These are phyloP conservation scores for Tetranychus truncatus DNA, from an alignment of 2,888 invertebrate species.

Conservation along the genomic window DNA sequence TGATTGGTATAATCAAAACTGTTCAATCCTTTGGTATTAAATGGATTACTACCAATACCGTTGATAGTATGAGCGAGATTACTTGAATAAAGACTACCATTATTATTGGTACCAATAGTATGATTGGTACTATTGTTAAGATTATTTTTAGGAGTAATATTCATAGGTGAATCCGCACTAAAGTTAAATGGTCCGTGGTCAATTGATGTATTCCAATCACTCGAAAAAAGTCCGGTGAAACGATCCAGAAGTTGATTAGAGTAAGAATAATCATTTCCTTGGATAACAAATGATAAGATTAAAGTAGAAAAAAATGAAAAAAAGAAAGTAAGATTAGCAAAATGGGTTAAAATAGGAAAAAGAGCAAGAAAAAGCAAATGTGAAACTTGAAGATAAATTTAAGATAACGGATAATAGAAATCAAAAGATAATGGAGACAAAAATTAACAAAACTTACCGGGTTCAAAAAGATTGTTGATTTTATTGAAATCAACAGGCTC, in stretches of 20 bases:
- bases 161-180: background rate
- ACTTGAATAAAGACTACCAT: background rate
- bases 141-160: background rate
- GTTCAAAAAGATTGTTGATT: background rate
- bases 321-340: too few species aligned
- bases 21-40: background rate
- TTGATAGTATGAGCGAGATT: background rate
- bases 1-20: background rate
- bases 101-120: background rate
- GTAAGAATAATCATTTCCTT: background rate
- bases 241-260: background rate
- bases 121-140: background rate
- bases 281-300: background rate
- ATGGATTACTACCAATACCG: background rate
- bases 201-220: background rate
- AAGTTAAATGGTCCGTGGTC: background rate
- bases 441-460: background rate
- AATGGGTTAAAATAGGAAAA: too few species aligned
- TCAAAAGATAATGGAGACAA: too few species aligned
- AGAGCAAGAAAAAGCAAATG: too few species aligned
- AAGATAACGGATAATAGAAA: too few species aligned
- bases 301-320: too few species aligned
- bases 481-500: slow-evolving; percentile 7
- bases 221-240: background rate
- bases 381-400: too few species aligned